Percentiles rank a stretch among this genome's conserved stretches.
phyloP scores from a whole-genome alignment of 2,797 vertebrate species.

The Poliocrania exsul region DNA sequence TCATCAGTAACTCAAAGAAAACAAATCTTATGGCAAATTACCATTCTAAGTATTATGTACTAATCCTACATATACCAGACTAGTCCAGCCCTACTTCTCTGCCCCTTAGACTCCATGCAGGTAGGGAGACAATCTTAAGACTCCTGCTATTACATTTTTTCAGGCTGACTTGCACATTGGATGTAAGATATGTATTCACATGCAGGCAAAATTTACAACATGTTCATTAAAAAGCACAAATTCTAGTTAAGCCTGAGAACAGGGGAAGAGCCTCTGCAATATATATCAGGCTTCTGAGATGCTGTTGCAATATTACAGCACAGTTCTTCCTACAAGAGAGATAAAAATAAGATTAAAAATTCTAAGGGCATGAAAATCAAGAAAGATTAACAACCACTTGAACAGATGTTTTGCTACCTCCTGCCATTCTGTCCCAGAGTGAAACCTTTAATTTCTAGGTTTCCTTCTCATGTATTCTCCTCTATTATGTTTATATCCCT shows the following conservation, averaged over 20 bases:
- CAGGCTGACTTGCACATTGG: background rate
- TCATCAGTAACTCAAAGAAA: background rate
- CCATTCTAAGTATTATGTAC: background rate
- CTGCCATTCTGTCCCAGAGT: background rate
- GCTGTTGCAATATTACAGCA: background rate
- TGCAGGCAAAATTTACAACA: background rate
- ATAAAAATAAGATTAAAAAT: background rate
- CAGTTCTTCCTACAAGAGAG: background rate
- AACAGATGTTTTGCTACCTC: background rate
- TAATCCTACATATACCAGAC: background rate
- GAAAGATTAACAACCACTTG: background rate
- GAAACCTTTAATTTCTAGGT: background rate
- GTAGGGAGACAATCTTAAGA: background rate
- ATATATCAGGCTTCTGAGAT: background rate
- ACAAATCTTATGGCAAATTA: background rate
- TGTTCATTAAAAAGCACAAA: background rate
- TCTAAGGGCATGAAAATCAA: background rate
- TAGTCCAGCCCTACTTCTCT: background rate
- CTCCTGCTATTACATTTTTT: background rate
- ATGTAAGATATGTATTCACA: background rate
- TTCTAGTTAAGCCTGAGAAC: background rate
- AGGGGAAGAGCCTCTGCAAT: background rate
- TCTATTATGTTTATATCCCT: background rate
- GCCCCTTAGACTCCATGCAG: background rate
- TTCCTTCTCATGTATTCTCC: background rate